Conservation (phyloP, 2,797 vertebrate species). For the Chromobotia macracanthus region DNA sequence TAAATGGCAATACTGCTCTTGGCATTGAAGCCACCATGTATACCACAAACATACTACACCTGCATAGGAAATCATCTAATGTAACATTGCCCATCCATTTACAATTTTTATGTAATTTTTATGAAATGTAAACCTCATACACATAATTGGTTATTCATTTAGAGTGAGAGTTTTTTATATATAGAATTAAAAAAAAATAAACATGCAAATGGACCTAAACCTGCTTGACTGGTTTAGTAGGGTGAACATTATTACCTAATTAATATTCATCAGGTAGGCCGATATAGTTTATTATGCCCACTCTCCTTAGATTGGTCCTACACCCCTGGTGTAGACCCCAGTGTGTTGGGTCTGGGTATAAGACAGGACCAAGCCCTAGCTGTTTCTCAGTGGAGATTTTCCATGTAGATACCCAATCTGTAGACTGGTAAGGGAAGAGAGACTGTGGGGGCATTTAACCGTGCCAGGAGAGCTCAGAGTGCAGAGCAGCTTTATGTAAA, state of each 20-base stretch:
- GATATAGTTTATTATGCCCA: neutral
- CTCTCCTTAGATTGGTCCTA: neutral
- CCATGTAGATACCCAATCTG: conserved; percentile 65
- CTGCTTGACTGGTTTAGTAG: too few species aligned
- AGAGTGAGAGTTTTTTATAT: too few species aligned
- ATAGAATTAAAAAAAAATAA: too few species aligned
- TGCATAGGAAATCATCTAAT: too few species aligned
- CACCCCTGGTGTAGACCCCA: neutral
- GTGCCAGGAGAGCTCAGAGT: conserved; percentile 49
- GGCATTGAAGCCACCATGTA: too few species aligned
- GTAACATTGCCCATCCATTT: too few species aligned
- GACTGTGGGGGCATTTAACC: conserved; percentile 55
- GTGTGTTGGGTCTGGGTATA: conserved; percentile 17
- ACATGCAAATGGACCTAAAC: too few species aligned
- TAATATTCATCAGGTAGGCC: neutral
- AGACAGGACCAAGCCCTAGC: neutral
- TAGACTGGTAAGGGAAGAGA: conserved; percentile 66
- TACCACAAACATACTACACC: too few species aligned
- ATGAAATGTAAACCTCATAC: too few species aligned
- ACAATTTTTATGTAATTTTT: too few species aligned
- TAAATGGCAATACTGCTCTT: too few species aligned
- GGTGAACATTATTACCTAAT: neutral
- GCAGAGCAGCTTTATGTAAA: conserved; percentile 56
- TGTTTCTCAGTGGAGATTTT: conserved; percentile 47
- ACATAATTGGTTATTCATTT: too few species aligned